Evolutionary conservation across 2,888 invertebrate genomes (phyloP).

Genomic region (Meloe dianella): DNA sequence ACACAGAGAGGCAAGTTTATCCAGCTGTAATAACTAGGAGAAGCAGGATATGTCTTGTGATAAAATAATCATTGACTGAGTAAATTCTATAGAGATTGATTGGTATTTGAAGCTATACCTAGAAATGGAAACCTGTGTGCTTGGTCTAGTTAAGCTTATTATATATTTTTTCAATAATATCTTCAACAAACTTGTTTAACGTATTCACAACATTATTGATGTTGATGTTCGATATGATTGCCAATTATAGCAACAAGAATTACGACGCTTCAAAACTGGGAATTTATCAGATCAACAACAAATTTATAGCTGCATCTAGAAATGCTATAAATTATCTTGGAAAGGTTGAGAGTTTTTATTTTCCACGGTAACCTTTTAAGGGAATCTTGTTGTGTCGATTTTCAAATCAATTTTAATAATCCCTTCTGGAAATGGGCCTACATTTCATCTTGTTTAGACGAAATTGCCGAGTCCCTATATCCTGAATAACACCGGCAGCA

Average conservation of each 20-base stretch:
- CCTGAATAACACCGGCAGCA: slow-evolving; percentile 14
- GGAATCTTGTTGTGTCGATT: too few relatives aligned
- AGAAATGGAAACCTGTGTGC: not conserved
- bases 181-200: not conserved
- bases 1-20: not conserved
- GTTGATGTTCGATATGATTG: slow-evolving; percentile 30
- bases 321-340: not conserved
- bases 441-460: slow-evolving; percentile 1
- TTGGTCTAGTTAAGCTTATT: not conserved
- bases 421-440: not conserved
- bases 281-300: slow-evolving; percentile 31
- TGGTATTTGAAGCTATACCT: not conserved
- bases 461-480: slow-evolving; percentile 5
- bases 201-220: not conserved
- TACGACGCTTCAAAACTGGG: slow-evolving; percentile 36
- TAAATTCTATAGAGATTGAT: not conserved
- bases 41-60: not conserved
- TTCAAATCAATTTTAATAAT: not conserved
- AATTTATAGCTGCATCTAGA: not conserved
- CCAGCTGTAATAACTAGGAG: not conserved
- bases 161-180: not conserved
- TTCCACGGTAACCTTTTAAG: not conserved
- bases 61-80: not conserved
- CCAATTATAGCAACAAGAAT: slow-evolving; percentile 37
- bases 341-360: not conserved